Base-by-base conservation (phyloP, 2,888 invertebrate genomes). In the Merodon equestris region DNA sequence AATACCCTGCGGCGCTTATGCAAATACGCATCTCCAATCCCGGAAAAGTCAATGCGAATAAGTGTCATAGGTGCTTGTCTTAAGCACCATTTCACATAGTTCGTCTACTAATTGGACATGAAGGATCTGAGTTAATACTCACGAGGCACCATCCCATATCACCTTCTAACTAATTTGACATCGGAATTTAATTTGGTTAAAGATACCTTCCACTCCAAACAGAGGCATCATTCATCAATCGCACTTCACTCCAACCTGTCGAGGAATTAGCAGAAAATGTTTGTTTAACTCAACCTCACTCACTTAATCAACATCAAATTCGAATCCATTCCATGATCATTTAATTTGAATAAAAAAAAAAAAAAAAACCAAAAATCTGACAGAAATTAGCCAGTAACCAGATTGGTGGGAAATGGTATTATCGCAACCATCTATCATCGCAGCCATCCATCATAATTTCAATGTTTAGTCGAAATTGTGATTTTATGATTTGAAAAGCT, bases 371-470 rank as follows among this genome's bases (percentile, higher is more conserved):
- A 61, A 50, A 17, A 44, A 36, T 63, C 45, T 63, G 58, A 68
- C 58, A 51, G 44, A 19, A 48, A 44, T 61, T 56, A 54, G 48
- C 60, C 60, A 13, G 66, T 14, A 64, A 58, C 63, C 63, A 58
- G 5, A 47, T 40, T 50, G 50, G 57, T 51, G 57, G 56, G 38
- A 63, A 64, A 66, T 61, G 48, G 60, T 54, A 68, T 71, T 58
- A 38, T 40, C 64, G 38, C 45, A 34, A 51, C 61, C 61, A 77
- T 72, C 77, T 74, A 77, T 72, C 67, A 72, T 72, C 71, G 17
- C 42, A 61, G 34, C 38, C 73, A 56, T 51, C 56, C 40, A 57
- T 61, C 64, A 40, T 58, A 27, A 27, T 27, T 27, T 27, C 27
- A 7, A 27, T 27, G 27, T 27, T 27, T 27, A 27, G 27, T 27